Conservation (phyloP, 2,113 vertebrate species). For the Serinus canaria region DNA sequence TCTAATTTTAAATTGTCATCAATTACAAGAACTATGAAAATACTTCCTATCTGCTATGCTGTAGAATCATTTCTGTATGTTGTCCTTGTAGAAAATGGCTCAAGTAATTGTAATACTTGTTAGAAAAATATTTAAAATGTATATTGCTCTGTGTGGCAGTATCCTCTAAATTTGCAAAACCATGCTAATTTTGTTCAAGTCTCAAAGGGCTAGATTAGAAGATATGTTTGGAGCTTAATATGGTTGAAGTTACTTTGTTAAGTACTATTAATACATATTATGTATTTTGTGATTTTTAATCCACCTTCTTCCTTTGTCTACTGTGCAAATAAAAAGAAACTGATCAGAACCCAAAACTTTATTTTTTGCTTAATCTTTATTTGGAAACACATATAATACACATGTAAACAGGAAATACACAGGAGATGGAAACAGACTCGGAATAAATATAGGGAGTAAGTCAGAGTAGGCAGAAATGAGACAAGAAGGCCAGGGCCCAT, state of each 20-base stretch:
- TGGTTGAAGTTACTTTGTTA: not conserved
- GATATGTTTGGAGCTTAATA: too few species aligned
- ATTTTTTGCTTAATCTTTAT: not conserved
- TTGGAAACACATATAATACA: not conserved
- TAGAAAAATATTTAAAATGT: too few species aligned
- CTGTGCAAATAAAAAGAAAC: not conserved
- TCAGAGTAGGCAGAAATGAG: not conserved
- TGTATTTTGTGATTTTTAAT: not conserved
- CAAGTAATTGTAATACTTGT: too few species aligned
- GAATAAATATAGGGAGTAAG: not conserved
- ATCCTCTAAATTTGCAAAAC: too few species aligned
- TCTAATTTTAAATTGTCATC: too few species aligned
- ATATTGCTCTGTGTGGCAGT: too few species aligned
- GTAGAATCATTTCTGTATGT: too few species aligned
- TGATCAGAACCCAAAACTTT: rapidly evolving
- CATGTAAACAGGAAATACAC: not conserved
- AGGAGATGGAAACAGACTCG: not conserved
- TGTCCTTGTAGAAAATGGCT: too few species aligned
- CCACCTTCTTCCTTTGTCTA: not conserved
- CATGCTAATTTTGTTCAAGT: too few species aligned
- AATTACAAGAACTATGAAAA: too few species aligned
- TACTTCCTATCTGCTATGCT: too few species aligned
- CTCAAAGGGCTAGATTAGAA: too few species aligned
- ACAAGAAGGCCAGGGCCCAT: not conserved
- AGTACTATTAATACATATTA: not conserved